Percentiles rank a stretch among this genome's conserved stretches.
Evolutionary conservation across 2,888 invertebrate species (phyloP).

Genomic region (Pterostichus madidus): DNA sequence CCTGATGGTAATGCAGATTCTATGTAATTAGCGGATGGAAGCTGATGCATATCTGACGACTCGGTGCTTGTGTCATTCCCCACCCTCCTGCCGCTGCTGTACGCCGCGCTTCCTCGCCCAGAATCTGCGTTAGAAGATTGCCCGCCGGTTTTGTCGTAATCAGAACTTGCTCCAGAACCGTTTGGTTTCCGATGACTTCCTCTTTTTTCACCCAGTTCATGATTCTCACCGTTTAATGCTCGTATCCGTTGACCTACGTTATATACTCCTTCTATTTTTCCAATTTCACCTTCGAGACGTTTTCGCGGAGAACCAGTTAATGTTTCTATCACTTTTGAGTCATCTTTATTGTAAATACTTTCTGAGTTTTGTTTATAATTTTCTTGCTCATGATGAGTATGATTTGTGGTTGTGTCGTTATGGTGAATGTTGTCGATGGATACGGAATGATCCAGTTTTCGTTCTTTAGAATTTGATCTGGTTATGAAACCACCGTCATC

Average conservation of each 20-base stretch:
- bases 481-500: conserved; percentile 82
- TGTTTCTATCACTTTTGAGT: conserved; percentile 72
- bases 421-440: conserved; percentile 61
- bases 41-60: conserved; percentile 78
- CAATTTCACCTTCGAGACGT: conserved; percentile 73
- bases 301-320: conserved; percentile 75
- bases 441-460: conserved; percentile 68
- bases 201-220: conserved; percentile 77
- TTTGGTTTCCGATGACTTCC: conserved; percentile 77
- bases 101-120: conserved; percentile 89
- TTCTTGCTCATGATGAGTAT: conserved; percentile 68
- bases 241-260: conserved; percentile 79
- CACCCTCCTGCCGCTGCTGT: conserved; percentile 85
- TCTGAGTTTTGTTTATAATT: conserved; percentile 68
- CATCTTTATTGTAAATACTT: conserved; percentile 68
- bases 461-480: conserved; percentile 76
- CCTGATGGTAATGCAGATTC: conserved; percentile 63
- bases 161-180: conserved; percentile 84
- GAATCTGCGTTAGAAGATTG: conserved; percentile 89
- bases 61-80: conserved; percentile 81
- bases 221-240: conserved; percentile 74
- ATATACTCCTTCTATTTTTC: conserved; percentile 80
- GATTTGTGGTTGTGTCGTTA: conserved; percentile 63
- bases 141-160: conserved; percentile 87
- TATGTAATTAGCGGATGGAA: conserved; percentile 66